phyloP scores from a whole-genome alignment of 2,113 vertebrate species.

The Cariama cristata region DNA sequence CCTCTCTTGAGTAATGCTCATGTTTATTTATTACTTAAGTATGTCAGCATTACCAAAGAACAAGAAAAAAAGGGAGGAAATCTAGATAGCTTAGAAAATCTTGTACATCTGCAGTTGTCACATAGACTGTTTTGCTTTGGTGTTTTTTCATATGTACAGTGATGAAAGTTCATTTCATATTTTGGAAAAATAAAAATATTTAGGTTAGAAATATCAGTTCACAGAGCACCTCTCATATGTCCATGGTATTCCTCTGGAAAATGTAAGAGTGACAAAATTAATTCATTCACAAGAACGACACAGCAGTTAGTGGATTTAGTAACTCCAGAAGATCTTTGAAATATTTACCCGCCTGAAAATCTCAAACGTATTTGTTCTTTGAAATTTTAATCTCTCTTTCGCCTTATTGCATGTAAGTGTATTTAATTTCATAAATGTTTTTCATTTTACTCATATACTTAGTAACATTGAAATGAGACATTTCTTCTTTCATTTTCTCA shows the following conservation, averaged over 20 bases:
- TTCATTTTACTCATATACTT: not conserved
- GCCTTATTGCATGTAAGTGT: not conserved
- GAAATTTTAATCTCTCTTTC: not conserved
- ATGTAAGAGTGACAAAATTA: not conserved
- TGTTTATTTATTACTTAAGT: not conserved
- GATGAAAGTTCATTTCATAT: not conserved
- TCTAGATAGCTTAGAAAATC: not conserved
- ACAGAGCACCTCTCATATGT: not conserved
- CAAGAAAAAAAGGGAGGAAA: not conserved
- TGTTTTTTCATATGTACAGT: not conserved
- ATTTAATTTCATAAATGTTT: not conserved
- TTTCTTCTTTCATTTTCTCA: slow-evolving; percentile 15
- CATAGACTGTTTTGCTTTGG: not conserved
- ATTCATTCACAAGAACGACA: not conserved
- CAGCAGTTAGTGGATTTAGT: not conserved
- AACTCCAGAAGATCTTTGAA: not conserved
- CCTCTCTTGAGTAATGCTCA: not conserved
- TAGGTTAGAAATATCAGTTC: not conserved
- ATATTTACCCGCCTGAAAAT: not conserved
- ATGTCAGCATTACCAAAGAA: not conserved
- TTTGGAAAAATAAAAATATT: not conserved
- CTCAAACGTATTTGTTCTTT: not conserved
- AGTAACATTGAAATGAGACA: not conserved
- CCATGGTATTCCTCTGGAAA: not conserved
- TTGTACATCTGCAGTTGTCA: not conserved